These are phyloP conservation scores for Triops cancriformis DNA, from an alignment of 1,140 invertebrate genomes.

Conservation along the genomic window DNA sequence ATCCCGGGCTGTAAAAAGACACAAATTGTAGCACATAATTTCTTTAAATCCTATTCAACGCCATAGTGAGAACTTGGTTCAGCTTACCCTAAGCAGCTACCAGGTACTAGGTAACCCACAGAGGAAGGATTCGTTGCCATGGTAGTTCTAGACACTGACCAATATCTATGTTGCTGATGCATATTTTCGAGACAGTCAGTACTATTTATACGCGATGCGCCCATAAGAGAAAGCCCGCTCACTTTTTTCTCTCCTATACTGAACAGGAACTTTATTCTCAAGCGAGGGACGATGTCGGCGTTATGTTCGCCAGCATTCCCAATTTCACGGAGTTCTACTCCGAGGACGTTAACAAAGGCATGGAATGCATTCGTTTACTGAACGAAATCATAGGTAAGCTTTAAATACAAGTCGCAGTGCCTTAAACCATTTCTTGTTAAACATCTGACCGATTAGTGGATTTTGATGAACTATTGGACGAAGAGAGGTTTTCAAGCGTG, in stretches of 20 bases:
- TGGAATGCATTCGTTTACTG: conserved; percentile 92
- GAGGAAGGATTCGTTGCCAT: too few relatives aligned
- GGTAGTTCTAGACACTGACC: too few relatives aligned
- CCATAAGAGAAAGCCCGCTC: neutral
- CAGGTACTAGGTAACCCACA: too few relatives aligned
- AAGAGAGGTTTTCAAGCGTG: conserved; percentile 77
- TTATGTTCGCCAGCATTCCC: conserved; percentile 95
- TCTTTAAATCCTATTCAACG: too few relatives aligned
- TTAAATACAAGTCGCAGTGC: neutral
- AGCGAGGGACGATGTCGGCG: conserved; percentile 82
- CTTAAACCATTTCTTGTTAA: conserved; percentile 15
- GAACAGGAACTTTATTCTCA: conserved; percentile 88
- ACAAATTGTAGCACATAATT: neutral
- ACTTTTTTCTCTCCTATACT: conserved; percentile 31
- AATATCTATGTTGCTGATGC: too few relatives aligned
- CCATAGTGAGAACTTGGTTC: too few relatives aligned
- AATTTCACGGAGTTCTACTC: conserved; percentile 99
- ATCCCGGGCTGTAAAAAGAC: neutral
- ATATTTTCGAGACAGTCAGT: neutral
- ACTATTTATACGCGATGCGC: neutral
- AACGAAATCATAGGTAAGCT: conserved; percentile 92
- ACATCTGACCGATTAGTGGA: conserved; percentile 50
- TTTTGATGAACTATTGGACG: conserved; percentile 85
- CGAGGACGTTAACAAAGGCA: conserved; percentile 90
- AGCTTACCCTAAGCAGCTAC: too few relatives aligned